phyloP scores from a whole-genome alignment of 1,140 invertebrate genomes.

The Pomacea maculata region DNA sequence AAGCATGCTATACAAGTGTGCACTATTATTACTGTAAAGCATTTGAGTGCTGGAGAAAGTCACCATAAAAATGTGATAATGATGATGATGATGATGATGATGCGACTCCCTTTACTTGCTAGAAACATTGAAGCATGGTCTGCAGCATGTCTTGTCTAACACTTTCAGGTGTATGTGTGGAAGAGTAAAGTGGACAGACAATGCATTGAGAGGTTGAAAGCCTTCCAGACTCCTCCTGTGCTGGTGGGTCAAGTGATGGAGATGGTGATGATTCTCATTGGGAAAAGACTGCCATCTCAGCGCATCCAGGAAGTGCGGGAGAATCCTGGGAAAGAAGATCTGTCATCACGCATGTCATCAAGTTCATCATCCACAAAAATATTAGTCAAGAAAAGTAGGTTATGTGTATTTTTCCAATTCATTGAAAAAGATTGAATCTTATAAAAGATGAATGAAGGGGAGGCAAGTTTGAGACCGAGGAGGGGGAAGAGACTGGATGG shows the following conservation, averaged over 20 bases:
- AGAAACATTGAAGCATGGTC: not conserved
- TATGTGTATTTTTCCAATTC: not conserved
- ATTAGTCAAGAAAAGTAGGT: constrained; percentile 58
- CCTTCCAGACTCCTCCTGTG: constrained; percentile 61
- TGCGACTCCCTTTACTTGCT: not conserved
- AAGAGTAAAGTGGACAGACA: constrained; percentile 60
- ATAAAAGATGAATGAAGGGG: no score
- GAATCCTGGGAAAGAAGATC: constrained; percentile 47
- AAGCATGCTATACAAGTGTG: no score
- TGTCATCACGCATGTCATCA: constrained; percentile 61
- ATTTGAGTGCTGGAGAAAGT: no score
- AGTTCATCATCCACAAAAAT: constrained; percentile 57
- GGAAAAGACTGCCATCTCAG: constrained; percentile 60
- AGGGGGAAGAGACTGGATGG: no score
- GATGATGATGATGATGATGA: no score
- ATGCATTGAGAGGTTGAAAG: constrained; percentile 61
- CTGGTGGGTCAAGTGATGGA: constrained; percentile 65
- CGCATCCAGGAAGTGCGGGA: constrained; percentile 46
- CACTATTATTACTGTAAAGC: no score
- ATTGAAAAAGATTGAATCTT: not conserved
- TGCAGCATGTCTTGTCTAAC: not conserved
- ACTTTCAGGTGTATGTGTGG: constrained; percentile 60
- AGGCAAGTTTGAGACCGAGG: no score
- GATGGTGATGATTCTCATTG: constrained; percentile 65
- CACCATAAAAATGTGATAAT: no score